These are phyloP conservation scores for Malurus alboscapulatus DNA, from an alignment of 2,113 vertebrate species.

Conservation along the genomic window DNA sequence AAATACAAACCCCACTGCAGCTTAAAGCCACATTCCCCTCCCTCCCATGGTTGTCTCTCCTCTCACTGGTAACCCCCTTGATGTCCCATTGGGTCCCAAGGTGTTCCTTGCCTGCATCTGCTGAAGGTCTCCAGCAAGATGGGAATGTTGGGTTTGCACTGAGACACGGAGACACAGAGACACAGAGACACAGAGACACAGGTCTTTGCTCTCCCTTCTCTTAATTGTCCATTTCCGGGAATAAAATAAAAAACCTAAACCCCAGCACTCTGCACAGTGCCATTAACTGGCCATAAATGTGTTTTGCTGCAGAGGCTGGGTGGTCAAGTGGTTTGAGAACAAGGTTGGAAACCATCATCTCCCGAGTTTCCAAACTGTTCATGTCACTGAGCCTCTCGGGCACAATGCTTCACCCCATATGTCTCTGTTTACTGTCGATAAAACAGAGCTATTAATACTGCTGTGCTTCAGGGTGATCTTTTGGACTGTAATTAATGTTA, in stretches of 20 bases:
- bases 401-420: not conserved
- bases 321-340: conserved; percentile 28
- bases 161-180: not conserved
- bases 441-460: conserved; percentile 32
- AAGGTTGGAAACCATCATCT: conserved; percentile 7
- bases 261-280: not conserved
- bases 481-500: not conserved
- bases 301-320: not conserved
- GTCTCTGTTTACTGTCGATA: conserved; percentile 5
- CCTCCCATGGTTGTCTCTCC: not conserved
- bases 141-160: not conserved
- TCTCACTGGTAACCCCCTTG: rapidly evolving
- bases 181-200: not conserved
- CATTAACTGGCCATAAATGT: not conserved
- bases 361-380: not conserved
- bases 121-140: not conserved
- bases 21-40: not conserved
- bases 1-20: not conserved
- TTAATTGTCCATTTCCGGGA: not conserved
- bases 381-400: not conserved
- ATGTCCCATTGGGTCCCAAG: not conserved
- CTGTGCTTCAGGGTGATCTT: conserved; percentile 32
- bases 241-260: not conserved
- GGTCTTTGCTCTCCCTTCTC: not conserved
- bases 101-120: not conserved